These are phyloP conservation scores for Pseudorectes ferrugineus DNA, from an alignment of 2,113 vertebrate species.

Conservation along the genomic window DNA sequence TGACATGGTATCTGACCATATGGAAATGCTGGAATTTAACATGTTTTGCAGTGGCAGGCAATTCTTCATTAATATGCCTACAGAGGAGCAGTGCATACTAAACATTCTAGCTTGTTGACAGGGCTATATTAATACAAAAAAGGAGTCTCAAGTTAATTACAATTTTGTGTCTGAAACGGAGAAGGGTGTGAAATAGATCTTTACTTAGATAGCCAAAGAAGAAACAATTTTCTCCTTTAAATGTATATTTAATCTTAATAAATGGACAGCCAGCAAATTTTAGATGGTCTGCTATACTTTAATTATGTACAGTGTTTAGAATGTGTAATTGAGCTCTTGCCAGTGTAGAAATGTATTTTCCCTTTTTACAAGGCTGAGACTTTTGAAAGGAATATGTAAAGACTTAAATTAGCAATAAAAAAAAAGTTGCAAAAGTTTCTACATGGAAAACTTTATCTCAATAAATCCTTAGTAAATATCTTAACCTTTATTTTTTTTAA, in stretches of 20 bases:
- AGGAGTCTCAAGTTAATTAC: not conserved
- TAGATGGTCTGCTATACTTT: not conserved
- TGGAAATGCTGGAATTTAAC: not conserved
- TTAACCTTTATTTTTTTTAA: not conserved
- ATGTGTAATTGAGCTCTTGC: not conserved
- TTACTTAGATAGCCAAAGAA: not conserved
- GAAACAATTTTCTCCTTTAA: not conserved
- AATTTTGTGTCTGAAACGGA: not conserved
- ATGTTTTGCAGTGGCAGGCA: not conserved
- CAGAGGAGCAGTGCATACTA: not conserved
- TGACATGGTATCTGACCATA: not conserved
- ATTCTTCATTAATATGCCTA: not conserved
- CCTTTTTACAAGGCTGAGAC: not conserved
- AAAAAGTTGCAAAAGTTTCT: not conserved
- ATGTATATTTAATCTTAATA: not conserved
- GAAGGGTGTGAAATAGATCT: not conserved
- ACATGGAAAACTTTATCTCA: not conserved
- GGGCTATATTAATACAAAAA: not conserved
- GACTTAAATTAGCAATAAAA: not conserved
- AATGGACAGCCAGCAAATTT: not conserved
- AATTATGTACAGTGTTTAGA: not conserved
- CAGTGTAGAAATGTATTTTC: not conserved
- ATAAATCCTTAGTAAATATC: not conserved
- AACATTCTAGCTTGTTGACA: constrained; percentile 11
- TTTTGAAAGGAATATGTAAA: not conserved